Evolutionary conservation across 2,888 invertebrate genomes (phyloP).

Genomic region (Latheticus oryzae): DNA sequence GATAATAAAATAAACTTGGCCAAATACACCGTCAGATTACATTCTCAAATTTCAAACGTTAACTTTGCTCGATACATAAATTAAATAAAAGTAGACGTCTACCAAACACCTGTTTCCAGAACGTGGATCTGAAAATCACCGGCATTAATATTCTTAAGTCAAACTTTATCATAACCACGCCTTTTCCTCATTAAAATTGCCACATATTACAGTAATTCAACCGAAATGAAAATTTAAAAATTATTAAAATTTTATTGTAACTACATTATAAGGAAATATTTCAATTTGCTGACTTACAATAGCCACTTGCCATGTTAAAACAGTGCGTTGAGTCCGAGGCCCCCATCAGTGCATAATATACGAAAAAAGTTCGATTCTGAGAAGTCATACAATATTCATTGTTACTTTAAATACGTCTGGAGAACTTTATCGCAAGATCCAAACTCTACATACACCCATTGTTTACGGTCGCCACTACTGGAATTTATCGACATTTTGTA

Average conservation of each 20-base stretch:
- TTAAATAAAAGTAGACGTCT: constrained; percentile 15
- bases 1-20: constrained; percentile 45
- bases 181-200: too few species aligned
- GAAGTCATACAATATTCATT: constrained; percentile 47
- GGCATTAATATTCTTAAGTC: too few species aligned
- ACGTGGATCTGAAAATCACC: constrained; percentile 10
- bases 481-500: constrained; percentile 35
- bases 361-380: constrained; percentile 41
- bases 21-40: constrained; percentile 31
- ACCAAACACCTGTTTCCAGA: constrained; percentile 20
- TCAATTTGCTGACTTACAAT: constrained; percentile 35
- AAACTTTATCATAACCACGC: too few species aligned
- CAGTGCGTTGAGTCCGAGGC: constrained; percentile 23
- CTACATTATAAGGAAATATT: too few species aligned
- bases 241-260: too few species aligned
- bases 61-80: constrained; percentile 27
- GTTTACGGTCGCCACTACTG: constrained; percentile 36
- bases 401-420: constrained; percentile 32
- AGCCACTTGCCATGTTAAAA: constrained; percentile 29
- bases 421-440: constrained; percentile 29
- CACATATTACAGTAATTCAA: too few species aligned
- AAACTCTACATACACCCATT: constrained; percentile 36
- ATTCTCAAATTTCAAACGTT: constrained; percentile 37
- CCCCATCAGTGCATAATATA: constrained; percentile 28
- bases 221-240: too few species aligned